These are phyloP conservation scores for Neogale vison DNA, from an alignment of 2,113 vertebrate genomes.

Conservation along the genomic window DNA sequence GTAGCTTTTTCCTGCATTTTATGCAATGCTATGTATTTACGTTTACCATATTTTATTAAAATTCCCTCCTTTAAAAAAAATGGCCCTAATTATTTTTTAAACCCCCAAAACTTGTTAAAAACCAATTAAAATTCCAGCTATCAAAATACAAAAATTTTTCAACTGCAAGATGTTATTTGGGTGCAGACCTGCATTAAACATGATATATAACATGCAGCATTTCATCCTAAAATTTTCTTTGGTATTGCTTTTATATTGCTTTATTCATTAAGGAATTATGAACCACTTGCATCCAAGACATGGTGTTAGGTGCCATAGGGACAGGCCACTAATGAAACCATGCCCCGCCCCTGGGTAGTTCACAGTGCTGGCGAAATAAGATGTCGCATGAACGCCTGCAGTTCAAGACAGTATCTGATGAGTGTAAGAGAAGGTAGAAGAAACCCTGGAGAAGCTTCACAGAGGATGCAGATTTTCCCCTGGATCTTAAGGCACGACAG, in stretches of 20 bases:
- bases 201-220: neutral
- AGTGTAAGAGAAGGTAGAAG: neutral
- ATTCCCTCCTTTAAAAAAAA: slow-evolving; percentile 27
- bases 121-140: slow-evolving; percentile 54
- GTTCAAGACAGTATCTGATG: neutral
- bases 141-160: neutral
- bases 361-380: neutral
- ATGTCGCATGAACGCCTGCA: neutral
- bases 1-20: neutral
- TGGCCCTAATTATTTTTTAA: slow-evolving; percentile 31
- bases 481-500: neutral
- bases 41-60: slow-evolving; percentile 48
- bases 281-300: neutral
- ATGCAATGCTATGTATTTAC: neutral
- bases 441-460: neutral
- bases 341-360: neutral
- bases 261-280: slow-evolving; percentile 38
- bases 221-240: slow-evolving; percentile 21
- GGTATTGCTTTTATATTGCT: slow-evolving; percentile 22
- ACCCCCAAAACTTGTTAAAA: slow-evolving; percentile 51
- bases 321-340: neutral
- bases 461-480: neutral
- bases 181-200: neutral
- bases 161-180: neutral
- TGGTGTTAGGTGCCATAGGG: neutral